These are phyloP conservation scores for Mesoclemmys tuberculata DNA, from an alignment of 2,113 vertebrate species.

Conservation along the genomic window DNA sequence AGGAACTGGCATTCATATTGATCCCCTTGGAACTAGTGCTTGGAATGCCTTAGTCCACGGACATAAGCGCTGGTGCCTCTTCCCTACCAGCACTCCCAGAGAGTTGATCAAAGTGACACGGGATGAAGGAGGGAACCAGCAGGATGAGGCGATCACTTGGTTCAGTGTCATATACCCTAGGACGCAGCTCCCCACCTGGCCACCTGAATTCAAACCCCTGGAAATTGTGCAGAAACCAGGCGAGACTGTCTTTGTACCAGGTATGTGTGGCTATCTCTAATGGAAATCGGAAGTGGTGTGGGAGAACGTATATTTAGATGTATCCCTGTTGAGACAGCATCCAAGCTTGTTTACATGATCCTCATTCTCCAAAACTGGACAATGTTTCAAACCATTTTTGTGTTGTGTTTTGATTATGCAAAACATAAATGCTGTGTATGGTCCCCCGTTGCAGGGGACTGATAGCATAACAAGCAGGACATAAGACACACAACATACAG, in stretches of 20 bases:
- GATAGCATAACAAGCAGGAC: background rate
- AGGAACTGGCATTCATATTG: conserved; percentile 98
- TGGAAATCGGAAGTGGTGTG: background rate
- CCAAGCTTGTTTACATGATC: background rate
- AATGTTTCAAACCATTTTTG: background rate
- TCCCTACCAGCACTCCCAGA: conserved; percentile 95
- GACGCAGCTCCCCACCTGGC: conserved; percentile 93
- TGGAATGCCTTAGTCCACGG: conserved; percentile 99
- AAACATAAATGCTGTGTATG: fast-evolving
- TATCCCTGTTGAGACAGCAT: background rate
- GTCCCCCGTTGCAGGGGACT: background rate
- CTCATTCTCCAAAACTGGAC: background rate
- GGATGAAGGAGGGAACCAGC: conserved; percentile 97
- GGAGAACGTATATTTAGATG: fast-evolving
- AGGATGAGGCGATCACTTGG: conserved; percentile 99
- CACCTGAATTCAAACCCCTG: conserved; percentile 91
- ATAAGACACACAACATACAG: background rate
- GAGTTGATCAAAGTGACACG: conserved; percentile 97
- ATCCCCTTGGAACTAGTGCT: conserved; percentile 96
- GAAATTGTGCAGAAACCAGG: conserved; percentile 95
- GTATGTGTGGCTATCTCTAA: conserved; percentile 62
- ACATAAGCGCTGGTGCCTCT: conserved; percentile 97
- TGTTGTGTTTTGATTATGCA: background rate
- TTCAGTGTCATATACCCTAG: conserved; percentile 94
- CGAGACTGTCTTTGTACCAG: conserved; percentile 97